Percentiles rank a stretch among this genome's conserved stretches.
phyloP scores from a whole-genome alignment of 2,888 invertebrate species.

The Yponomeuta evonymella region DNA sequence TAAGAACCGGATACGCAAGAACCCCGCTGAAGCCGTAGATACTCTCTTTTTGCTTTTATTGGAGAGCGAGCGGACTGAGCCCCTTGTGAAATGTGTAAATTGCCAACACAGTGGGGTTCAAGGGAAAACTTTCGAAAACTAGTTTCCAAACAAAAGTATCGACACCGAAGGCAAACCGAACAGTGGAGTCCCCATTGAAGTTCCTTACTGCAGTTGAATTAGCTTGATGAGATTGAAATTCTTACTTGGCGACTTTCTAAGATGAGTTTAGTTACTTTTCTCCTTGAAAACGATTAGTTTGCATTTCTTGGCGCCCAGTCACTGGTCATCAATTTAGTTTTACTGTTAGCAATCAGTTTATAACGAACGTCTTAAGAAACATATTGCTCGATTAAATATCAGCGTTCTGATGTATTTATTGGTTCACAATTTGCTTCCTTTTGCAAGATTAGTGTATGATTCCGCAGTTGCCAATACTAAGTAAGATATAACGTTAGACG shows the following conservation, averaged over 20 bases:
- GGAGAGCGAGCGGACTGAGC: constrained; percentile 42
- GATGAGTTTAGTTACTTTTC: not conserved
- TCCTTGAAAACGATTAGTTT: not conserved
- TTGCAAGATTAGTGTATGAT: no score
- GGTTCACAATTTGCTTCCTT: no score
- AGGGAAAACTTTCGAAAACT: constrained; percentile 42
- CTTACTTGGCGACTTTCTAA: not conserved
- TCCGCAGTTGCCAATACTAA: no score
- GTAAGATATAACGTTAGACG: no score
- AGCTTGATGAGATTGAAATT: constrained; percentile 1
- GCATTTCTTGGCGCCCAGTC: no score
- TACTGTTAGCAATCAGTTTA: no score
- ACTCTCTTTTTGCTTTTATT: constrained; percentile 38
- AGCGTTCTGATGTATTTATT: no score
- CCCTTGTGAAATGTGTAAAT: constrained; percentile 53
- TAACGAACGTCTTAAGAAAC: no score
- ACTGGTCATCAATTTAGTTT: no score
- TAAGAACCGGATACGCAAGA: not conserved
- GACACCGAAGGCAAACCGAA: constrained; percentile 40
- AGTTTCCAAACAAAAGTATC: constrained; percentile 38
- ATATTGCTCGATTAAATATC: not conserved
- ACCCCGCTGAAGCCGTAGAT: not conserved
- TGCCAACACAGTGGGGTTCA: constrained; percentile 51
- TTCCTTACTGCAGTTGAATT: not conserved
- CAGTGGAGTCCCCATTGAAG: constrained; percentile 20